Conservation (phyloP, 2,888 invertebrate genomes). For the Ctena decussata region DNA sequence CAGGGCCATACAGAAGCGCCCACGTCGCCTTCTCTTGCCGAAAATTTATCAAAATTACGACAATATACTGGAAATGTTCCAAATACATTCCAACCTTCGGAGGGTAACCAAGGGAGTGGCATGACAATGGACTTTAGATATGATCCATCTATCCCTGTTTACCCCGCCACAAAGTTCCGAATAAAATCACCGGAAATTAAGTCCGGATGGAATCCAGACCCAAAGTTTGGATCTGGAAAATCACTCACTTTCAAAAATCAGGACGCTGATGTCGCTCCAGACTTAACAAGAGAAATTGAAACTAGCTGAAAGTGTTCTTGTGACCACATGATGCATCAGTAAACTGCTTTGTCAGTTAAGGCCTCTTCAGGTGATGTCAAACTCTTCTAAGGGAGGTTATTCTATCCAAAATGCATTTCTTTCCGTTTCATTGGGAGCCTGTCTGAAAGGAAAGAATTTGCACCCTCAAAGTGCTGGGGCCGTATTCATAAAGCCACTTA, state of each 20-base stretch:
- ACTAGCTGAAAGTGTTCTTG: conserved; percentile 26
- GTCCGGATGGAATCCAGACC: conserved; percentile 49
- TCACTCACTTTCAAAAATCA: conserved; percentile 65
- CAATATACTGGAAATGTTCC: conserved; percentile 38
- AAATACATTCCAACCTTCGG: conserved; percentile 31
- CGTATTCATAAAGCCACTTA: no score
- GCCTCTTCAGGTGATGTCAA: no score
- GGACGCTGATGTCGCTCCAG: conserved; percentile 61
- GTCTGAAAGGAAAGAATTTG: no score
- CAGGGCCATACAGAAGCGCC: conserved; percentile 20
- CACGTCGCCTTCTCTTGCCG: conserved; percentile 49
- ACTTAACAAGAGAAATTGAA: conserved; percentile 66
- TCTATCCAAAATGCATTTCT: no score
- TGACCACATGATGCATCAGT: no score
- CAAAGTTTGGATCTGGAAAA: conserved; percentile 40
- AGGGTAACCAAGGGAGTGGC: conserved; percentile 17
- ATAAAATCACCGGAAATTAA: conserved; percentile 63
- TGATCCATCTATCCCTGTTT: conserved; percentile 52
- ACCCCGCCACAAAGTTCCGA: conserved; percentile 63
- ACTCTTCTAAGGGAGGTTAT: no score
- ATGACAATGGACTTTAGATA: conserved; percentile 68
- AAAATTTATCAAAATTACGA: conserved; percentile 61
- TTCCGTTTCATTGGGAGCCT: no score
- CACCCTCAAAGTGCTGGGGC: no score
- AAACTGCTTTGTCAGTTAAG: no score